Evolutionary conservation across 2,797 vertebrate genomes (phyloP).

Genomic region (Pangasius krempfi): DNA sequence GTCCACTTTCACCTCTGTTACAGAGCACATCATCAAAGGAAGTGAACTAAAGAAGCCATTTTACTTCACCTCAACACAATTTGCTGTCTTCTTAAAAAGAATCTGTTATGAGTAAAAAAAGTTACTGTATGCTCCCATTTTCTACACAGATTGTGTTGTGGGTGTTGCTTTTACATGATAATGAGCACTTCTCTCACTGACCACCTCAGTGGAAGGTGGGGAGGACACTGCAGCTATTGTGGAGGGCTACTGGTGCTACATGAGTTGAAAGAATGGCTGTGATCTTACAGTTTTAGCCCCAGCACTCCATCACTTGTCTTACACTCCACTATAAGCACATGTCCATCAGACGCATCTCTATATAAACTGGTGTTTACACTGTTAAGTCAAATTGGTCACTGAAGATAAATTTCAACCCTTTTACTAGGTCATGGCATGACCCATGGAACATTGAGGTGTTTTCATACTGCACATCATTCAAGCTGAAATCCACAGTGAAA

Average conservation of each 20-base stretch:
- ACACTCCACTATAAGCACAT: neutral
- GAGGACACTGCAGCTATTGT: neutral
- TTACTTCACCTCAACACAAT: neutral
- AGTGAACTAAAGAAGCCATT: neutral
- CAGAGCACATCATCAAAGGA: neutral
- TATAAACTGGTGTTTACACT: neutral
- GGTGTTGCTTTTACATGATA: neutral
- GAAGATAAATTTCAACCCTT: neutral
- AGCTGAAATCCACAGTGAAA: neutral
- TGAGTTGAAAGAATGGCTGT: neutral
- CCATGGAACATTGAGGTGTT: neutral
- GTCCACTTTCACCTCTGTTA: slow-evolving; percentile 76
- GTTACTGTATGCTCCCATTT: neutral
- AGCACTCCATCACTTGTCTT: neutral
- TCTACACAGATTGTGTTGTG: neutral
- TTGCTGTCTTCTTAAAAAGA: neutral
- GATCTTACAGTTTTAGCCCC: neutral
- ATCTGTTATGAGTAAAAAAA: neutral
- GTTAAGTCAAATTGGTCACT: neutral
- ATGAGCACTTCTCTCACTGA: neutral
- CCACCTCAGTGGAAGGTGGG: neutral
- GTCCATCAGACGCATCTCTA: neutral
- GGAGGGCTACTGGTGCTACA: neutral
- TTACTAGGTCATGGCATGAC: too few species aligned
- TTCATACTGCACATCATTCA: neutral